Percentiles rank a stretch among this genome's conserved stretches.
These are phyloP conservation scores for Andrena minutula DNA, from an alignment of 2,888 invertebrate species.

Conservation along the genomic window DNA sequence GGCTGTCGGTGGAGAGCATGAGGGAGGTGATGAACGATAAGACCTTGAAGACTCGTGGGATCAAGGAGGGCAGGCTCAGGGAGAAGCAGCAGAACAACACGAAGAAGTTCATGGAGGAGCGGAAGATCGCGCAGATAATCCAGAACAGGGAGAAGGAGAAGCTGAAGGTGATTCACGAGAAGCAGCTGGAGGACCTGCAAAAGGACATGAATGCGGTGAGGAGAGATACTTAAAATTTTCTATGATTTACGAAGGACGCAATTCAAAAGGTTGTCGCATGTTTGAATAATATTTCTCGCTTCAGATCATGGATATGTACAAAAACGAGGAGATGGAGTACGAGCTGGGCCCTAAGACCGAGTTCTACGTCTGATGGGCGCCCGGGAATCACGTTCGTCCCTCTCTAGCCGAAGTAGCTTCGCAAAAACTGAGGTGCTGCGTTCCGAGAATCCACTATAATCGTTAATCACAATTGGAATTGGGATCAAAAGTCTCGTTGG, in stretches of 20 bases:
- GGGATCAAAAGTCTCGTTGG: conserved; percentile 83
- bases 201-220: conserved; percentile 94
- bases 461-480: conserved; percentile 82
- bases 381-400: conserved; percentile 33
- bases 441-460: conserved; percentile 79
- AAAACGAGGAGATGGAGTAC: conserved; percentile 96
- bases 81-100: conserved; percentile 99
- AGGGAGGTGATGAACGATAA: conserved; percentile 98
- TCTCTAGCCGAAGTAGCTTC: conserved; percentile 2
- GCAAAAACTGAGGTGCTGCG: conserved; percentile 67
- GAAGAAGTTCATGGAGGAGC: conserved; percentile 98
- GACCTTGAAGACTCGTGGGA: conserved; percentile 97
- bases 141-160: conserved; percentile 97
- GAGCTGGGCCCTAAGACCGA: conserved; percentile 95
- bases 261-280: neutral
- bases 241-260: neutral
- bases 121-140: conserved; percentile 94
- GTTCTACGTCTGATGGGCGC: conserved; percentile 91
- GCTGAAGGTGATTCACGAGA: conserved; percentile 95
- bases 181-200: conserved; percentile 95
- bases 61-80: conserved; percentile 96
- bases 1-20: conserved; percentile 98
- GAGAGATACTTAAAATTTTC: neutral
- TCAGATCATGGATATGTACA: conserved; percentile 96
- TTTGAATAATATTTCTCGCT: conserved; percentile 70